Conservation (phyloP, 2,888 invertebrate species). For the Argyresthia goedartella region DNA sequence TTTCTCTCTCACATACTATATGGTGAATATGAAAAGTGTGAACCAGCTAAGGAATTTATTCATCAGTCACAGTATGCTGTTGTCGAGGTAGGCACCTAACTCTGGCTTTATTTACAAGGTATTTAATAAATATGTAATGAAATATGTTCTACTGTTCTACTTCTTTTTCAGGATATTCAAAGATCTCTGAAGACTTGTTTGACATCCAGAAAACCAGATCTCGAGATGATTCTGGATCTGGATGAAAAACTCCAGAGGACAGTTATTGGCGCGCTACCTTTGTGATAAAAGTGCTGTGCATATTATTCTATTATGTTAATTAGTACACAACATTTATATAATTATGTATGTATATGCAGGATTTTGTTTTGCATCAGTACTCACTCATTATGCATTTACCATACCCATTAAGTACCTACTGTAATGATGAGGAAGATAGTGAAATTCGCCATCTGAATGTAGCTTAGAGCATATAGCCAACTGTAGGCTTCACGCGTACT, state of each 20-base stretch:
- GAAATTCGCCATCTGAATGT: too few relatives aligned
- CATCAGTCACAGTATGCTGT: slow-evolving; percentile 30
- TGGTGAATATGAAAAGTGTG: slow-evolving; percentile 17
- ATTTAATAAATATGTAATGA: slow-evolving; percentile 7
- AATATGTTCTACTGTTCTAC: slow-evolving; percentile 4
- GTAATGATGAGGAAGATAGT: too few relatives aligned
- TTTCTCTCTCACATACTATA: slow-evolving; percentile 37
- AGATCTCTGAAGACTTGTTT: slow-evolving; percentile 24
- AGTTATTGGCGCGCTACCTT: slow-evolving; percentile 30
- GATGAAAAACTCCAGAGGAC: slow-evolving; percentile 36
- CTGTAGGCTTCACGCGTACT: too few relatives aligned
- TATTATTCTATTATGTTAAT: background rate
- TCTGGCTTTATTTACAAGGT: background rate
- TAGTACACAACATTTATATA: too few relatives aligned
- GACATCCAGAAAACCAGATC: slow-evolving; percentile 10
- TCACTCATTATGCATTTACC: too few relatives aligned
- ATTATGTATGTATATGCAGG: background rate
- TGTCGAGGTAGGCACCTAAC: slow-evolving; percentile 32
- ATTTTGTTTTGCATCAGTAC: too few relatives aligned
- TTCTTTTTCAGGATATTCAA: slow-evolving; percentile 40
- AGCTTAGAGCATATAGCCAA: too few relatives aligned
- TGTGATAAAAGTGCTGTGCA: slow-evolving; percentile 13
- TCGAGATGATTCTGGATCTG: slow-evolving; percentile 19
- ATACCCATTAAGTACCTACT: too few relatives aligned
- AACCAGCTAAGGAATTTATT: slow-evolving; percentile 24